Base-by-base conservation (phyloP, 2,113 vertebrate species). In the Platichthys flesus region DNA sequence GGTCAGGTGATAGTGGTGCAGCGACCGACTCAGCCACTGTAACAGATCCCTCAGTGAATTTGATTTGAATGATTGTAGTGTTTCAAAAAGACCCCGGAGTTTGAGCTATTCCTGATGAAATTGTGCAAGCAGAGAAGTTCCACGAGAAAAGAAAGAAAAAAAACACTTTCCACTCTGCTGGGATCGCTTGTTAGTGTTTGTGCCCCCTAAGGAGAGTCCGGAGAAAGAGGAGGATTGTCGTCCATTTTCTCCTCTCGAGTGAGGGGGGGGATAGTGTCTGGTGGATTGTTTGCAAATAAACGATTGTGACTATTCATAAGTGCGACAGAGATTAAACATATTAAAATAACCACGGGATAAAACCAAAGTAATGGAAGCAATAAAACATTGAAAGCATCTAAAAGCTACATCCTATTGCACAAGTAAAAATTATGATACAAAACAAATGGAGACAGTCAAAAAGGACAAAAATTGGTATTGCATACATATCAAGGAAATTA, bases 371-470 rank as follows among this genome's bases (percentile, higher is more conserved):
- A 89, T 28, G 74, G 89, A 94, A 94, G 87, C 92, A 78, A 92
- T 93, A 88, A 90, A 87, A 93, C 90, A 90, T 76, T 8, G 54
- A 93, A 95, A 96, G 94, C 93, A 94, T 91, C 93, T 95, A 95
- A 96, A 86, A 95, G 89, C 96, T 97, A 97, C 52, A 95, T 95
- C 96, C 97, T 97, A 99, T 99, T 99, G 98, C 98, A 99, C 97
- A 93, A 96, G 95, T 95, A 94, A 96, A 89, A 92, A 91, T 95
- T 91, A 95, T 95, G 92, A 96, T 94, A 96, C 92, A 94, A 94
- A 93, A 90, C 59, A 88, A 81, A 90, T 90, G 84, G 81, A 95
- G 91, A 95, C 78, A 88, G 74, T 78, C 42, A 71, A 81, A 86
- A 21, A 45, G 20, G 40, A 63, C 93, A 94, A 94, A 87, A 93